Conservation (phyloP, 2,113 vertebrate genomes). For the Laterallus jamaicensis region DNA sequence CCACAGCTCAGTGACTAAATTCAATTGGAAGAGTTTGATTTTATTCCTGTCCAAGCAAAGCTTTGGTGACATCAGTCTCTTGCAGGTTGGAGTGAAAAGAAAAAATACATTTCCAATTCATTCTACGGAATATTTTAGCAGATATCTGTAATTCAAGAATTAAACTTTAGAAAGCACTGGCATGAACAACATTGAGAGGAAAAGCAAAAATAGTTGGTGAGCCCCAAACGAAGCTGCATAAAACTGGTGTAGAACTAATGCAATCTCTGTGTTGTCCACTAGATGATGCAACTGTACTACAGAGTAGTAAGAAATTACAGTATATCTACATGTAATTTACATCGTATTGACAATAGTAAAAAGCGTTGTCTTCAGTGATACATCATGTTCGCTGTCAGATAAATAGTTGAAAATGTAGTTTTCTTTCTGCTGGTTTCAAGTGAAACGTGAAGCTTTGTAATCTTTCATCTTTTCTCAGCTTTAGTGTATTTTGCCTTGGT, state of each 20-base stretch:
- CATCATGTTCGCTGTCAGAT: accelerated
- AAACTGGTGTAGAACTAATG: neutral
- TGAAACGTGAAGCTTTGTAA: neutral
- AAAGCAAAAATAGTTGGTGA: neutral
- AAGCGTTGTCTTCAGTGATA: neutral
- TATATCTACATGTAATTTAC: neutral
- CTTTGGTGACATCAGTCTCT: neutral
- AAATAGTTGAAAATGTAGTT: neutral
- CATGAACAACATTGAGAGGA: neutral
- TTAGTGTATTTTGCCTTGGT: neutral
- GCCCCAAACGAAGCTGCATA: neutral
- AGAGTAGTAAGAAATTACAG: neutral
- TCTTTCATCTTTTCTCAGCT: neutral
- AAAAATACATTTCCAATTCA: neutral
- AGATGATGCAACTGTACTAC: conserved; percentile 57
- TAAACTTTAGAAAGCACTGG: neutral
- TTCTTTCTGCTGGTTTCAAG: neutral
- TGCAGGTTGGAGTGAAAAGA: neutral
- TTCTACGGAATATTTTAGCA: neutral
- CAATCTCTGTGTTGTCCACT: conserved; percentile 29
- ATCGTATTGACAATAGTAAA: neutral
- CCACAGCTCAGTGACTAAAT: neutral
- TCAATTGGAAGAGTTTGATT: neutral
- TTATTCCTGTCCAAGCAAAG: neutral
- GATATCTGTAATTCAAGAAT: neutral